Evolutionary conservation across 2,797 vertebrate species (phyloP), one percentile per base, ranked within the genome.

Genomic region (Rousettus madagascariensis): DNA sequence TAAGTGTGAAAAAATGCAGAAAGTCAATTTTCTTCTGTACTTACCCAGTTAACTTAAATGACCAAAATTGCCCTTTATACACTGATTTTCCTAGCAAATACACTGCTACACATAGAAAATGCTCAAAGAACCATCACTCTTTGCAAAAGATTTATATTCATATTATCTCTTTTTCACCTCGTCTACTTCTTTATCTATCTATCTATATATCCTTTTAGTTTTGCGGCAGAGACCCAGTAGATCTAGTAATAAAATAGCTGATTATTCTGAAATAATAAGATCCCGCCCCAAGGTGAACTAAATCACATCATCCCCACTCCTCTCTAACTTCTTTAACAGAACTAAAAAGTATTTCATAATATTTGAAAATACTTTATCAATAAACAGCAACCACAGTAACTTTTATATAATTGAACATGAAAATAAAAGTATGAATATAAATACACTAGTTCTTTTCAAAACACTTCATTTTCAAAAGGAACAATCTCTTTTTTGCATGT

Each of bases 1-100:
- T 86, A 79, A 77, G 95, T 77, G 36, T 88, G 28, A 74, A 94
- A 94, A 69, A 57, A n/a, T 9, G 17, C 30, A 30, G 69, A 86
- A 82, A 87, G 84, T 86, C 82, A 91, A 95, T 85, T 95, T 97
- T 86, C 53, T 94, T 66, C 75, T 88, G 53, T 86, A 95, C 82
- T 96, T 97, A 96, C 78, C 55, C 69, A 96, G 61, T 94, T 95
- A 91, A 75, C 9, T 84, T 87, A 93, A 77, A 65, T n/a, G 28
- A 63, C 72, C 89, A 93, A 92, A 82, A 66, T 6, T 65, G 55
- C 43, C 63, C 61, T 92, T 91, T 84, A 49, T 3, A 49, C 3
- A n/a, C 6, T 65, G 75, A 17, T 72, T 53, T 88, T 57, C 43
- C 66, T 53, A 36, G 49, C 36, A 87, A 84, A 78, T n/a, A 49